Base-by-base conservation (phyloP, 2,888 invertebrate species). In the Oscheius sp. region DNA sequence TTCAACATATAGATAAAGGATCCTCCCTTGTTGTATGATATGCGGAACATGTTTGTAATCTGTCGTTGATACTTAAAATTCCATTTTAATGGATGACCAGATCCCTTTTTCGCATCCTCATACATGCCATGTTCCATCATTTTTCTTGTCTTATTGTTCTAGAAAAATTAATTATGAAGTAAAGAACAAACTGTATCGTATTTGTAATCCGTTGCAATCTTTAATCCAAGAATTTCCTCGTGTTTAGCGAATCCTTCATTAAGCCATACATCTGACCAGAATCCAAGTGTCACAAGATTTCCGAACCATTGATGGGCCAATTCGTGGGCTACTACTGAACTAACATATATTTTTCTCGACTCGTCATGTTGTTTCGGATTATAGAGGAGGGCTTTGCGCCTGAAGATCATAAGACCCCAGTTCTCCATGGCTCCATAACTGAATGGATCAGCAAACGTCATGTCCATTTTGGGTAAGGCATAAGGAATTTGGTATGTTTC, bases 401-500 rank as follows among this genome's bases (percentile, higher is more conserved):
- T 20, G 24, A 22, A 47, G 20, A 17, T 9, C 3, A 47, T 22
- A 6, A 47, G 24, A 3, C 47, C 47, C 47, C 47, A 47, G 47
- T 47, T 47, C 12, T 47, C 47, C 47, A 47, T 47, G 2, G 47
- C 47, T 5, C 22, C 47, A 24, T 22, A 4, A 3, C 20, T 6
- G 12, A 47, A 47, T 3, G 20, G 5, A 24, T 47, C 12, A 12
- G 22, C 24, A 47, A 20, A 20, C 12, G 24, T 24, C 47, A 47
- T 47, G 12, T 47, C 94, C 85, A 94, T 88, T 89, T 96, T 96
- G 4, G 93, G 93, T 47, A 95, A 88, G 0, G 94, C 94, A 87
- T 94, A 96, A n/a, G 91, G 88, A 64, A 93, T 91, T 76, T 90
- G 89, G 87, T 94, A 96, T 85, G 94, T 93, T n/a, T 91, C 87